Evolutionary conservation across 1,140 invertebrate species (phyloP).

Genomic region (Saxidomus purpurata): DNA sequence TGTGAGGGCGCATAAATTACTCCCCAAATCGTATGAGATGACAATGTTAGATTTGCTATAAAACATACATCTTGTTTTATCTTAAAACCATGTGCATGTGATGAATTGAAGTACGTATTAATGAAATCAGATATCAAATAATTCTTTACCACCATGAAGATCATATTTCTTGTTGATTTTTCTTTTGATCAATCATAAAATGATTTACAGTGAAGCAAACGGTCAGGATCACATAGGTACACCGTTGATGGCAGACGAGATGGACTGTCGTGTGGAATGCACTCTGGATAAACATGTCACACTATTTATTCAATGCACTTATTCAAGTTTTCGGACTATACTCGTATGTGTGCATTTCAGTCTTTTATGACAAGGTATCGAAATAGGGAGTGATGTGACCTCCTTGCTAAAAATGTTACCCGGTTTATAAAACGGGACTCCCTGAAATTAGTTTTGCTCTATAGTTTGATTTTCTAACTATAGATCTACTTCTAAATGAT

Average conservation of each 20-base stretch:
- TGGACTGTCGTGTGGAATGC: neutral
- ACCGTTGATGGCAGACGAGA: neutral
- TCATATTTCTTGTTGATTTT: slow-evolving; percentile 27
- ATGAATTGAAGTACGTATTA: slow-evolving; percentile 28
- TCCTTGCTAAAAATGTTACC: no score
- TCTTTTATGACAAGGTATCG: no score
- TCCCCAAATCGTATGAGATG: slow-evolving; percentile 2
- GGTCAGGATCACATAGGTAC: neutral
- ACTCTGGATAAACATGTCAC: no score
- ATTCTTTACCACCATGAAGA: slow-evolving; percentile 6
- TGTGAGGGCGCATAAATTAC: slow-evolving; percentile 33
- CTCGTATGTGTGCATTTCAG: no score
- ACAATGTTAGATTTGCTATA: slow-evolving; percentile 18
- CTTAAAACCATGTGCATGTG: neutral
- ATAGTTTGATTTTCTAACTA: no score
- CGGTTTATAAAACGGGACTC: no score
- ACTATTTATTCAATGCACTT: no score
- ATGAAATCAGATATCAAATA: slow-evolving; percentile 28
- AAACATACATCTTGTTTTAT: slow-evolving; percentile 21
- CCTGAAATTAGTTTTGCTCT: no score
- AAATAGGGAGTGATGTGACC: no score
- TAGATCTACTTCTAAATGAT: no score
- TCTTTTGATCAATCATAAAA: slow-evolving; percentile 30
- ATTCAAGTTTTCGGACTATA: no score
- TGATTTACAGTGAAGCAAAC: neutral